Evolutionary conservation across 2,113 vertebrate species (phyloP).

Genomic region (Chelonoidis abingdonii): DNA sequence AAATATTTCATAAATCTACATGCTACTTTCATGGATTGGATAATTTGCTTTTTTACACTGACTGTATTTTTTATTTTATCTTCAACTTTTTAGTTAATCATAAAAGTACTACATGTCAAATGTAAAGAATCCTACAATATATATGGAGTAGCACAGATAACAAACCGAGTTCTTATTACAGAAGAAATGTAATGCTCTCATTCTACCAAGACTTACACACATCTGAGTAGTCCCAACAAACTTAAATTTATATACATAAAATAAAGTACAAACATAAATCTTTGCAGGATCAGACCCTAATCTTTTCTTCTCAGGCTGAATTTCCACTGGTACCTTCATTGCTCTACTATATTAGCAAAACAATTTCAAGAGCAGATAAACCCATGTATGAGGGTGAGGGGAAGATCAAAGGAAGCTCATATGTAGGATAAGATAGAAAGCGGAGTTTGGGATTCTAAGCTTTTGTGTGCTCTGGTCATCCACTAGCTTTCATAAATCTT

Average conservation of each 20-base stretch:
- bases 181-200: neutral
- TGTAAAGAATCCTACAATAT: neutral
- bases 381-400: constrained; percentile 62
- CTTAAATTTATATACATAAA: neutral
- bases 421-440: constrained; percentile 74
- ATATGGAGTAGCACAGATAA: neutral
- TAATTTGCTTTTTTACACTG: neutral
- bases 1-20: neutral
- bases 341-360: constrained; percentile 68
- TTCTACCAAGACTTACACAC: neutral
- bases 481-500: constrained; percentile 75
- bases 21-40: neutral
- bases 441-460: constrained; percentile 71
- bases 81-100: neutral
- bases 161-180: neutral
- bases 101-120: neutral
- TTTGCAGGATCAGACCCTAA: neutral
- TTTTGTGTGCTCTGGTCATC: constrained; percentile 79
- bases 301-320: neutral
- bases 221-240: neutral
- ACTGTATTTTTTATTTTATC: constrained; percentile 11
- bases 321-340: constrained; percentile 48
- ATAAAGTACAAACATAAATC: neutral
- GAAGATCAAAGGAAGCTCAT: constrained; percentile 75
- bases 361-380: constrained; percentile 74